Base-by-base conservation (phyloP, 2,888 invertebrate species). In the Eilema sororculum region DNA sequence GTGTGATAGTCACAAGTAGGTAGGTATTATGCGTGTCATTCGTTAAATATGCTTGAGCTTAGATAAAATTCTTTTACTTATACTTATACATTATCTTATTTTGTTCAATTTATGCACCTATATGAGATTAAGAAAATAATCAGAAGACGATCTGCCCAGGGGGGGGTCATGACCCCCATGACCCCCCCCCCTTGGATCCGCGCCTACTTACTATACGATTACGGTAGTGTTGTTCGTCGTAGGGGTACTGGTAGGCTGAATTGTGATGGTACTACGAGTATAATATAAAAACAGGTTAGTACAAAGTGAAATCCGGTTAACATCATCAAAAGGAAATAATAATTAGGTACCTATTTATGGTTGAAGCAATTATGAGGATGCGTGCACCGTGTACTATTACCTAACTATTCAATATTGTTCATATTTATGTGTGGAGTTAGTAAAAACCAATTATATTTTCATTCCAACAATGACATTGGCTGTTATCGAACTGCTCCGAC, bases 401-500 rank as follows among this genome's bases (percentile, higher is more conserved):
- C 24, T 41, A 24, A n/a, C n/a, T n/a, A 52, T 52, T n/a, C 2
- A 8, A 24, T 62, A 41, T 25, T 25, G 25, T 61, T 22, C 4
- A 12, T 65, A 65, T 13, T 22, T 64, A 64, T 9, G 22, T 22
- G 22, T 65, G 30, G 30, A 64, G 56, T n/a, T 25, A 30, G 30
- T 33, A 65, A 77, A 67, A 64, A 12, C 24, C 64, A 64, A 59
- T 10, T 25, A 62, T 62, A 10, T 63, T 71, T 57, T 28, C 46
- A 28, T 64, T 8, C 28, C 52, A 30, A 52, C 52, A 30, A 22
- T 28, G 41, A 28, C 16, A 71, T 71, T 37, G 33, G 57, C 56
- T 62, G 62, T 71, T 73, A 69, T 76, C 64, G 68, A 71, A 64
- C 57, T 70, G 67, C 69, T 68, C 28, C 66, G 71, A 76, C 81